phyloP scores from a whole-genome alignment of 2,888 invertebrate species.

The Lumbricus terrestris region DNA sequence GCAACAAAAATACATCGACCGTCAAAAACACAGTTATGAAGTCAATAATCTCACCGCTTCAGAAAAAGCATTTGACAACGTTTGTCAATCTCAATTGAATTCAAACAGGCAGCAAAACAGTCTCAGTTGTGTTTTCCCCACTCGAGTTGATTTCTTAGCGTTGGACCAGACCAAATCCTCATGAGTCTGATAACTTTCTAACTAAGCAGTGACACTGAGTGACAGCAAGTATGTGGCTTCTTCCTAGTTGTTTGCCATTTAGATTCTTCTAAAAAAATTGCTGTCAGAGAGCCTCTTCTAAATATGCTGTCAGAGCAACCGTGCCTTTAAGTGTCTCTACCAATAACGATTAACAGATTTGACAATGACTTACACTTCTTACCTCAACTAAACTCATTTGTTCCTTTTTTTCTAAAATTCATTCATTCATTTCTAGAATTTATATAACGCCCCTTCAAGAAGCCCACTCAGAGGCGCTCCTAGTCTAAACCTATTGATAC shows the following conservation, averaged over 20 bases:
- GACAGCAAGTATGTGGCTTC: no score
- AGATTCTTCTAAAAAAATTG: no score
- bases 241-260: not conserved
- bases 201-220: not conserved
- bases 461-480: no score
- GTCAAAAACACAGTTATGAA: not conserved
- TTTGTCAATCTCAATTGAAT: not conserved
- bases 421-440: no score
- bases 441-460: no score
- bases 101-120: not conserved
- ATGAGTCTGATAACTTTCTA: not conserved
- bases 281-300: not conserved
- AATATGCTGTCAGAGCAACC: not conserved
- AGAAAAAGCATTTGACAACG: not conserved
- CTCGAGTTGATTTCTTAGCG: not conserved
- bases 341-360: not conserved
- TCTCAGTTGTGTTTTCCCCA: not conserved
- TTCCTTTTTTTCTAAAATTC: no score
- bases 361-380: not conserved
- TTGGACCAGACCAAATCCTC: not conserved
- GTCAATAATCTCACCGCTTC: not conserved
- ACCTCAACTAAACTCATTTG: not conserved
- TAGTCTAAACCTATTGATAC: no score
- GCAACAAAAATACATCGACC: not conserved
- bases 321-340: not conserved